Percentiles rank a stretch among this genome's conserved stretches.
Conservation (phyloP, 2,113 vertebrate species). For the Chiloscyllium plagiosum region DNA sequence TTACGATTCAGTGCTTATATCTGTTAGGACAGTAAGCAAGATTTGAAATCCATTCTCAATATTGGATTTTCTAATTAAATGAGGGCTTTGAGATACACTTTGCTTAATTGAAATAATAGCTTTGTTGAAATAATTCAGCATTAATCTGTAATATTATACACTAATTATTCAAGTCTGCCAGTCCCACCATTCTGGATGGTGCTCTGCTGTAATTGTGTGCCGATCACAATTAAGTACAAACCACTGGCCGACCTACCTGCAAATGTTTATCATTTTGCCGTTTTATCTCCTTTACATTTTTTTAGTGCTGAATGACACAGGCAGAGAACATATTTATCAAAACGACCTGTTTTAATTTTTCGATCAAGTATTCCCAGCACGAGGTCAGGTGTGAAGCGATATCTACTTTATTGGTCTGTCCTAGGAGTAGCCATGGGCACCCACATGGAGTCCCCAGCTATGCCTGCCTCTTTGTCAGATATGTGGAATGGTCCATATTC, state of each 20-base stretch:
- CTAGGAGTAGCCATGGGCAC: not conserved
- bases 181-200: not conserved
- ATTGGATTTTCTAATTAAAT: not conserved
- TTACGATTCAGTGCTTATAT: not conserved
- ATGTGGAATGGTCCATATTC: too few relatives aligned
- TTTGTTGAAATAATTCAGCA: not conserved
- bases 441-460: too few relatives aligned
- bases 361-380: not conserved
- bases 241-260: too few relatives aligned
- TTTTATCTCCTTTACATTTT: too few relatives aligned
- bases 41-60: not conserved
- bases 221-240: not conserved
- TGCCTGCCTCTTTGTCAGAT: too few relatives aligned
- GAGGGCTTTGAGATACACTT: not conserved
- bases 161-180: not conserved
- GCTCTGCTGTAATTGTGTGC: not conserved
- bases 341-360: not conserved
- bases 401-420: not conserved
- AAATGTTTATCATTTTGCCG: not conserved
- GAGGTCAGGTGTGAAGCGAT: not conserved
- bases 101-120: not conserved
- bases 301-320: not conserved
- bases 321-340: not conserved
- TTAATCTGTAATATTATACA: not conserved
- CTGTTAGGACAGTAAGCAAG: not conserved